A percentile compares a stretch with the other conserved stretches of the same genome.
phyloP scores from a whole-genome alignment of 2,888 invertebrate species.

The Cosmorhoe ocellata region DNA sequence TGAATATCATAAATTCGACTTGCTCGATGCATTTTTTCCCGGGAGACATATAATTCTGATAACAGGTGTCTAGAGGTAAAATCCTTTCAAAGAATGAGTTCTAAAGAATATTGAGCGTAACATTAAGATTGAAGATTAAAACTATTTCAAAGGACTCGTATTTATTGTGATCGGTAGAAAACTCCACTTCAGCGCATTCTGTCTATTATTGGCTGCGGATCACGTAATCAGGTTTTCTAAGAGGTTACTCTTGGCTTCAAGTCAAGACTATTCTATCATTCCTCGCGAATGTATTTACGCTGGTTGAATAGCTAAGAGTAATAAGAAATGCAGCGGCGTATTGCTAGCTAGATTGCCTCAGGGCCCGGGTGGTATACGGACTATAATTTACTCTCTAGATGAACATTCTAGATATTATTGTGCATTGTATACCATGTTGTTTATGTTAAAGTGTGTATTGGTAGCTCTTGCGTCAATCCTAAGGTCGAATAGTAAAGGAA shows the following conservation, averaged over 20 bases:
- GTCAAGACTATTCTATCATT: constrained; percentile 3
- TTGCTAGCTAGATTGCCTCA: constrained; percentile 39
- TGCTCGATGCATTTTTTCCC: too few relatives aligned
- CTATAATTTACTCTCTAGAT: constrained; percentile 7
- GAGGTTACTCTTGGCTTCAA: not conserved
- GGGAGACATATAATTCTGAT: too few relatives aligned
- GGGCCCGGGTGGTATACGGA: constrained; percentile 24
- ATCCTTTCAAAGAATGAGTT: not conserved
- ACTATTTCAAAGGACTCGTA: too few relatives aligned
- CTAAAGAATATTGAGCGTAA: not conserved
- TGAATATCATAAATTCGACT: too few relatives aligned
- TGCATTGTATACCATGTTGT: not conserved
- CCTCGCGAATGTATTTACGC: constrained; percentile 13
- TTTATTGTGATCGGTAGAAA: too few relatives aligned
- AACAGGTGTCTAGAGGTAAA: too few relatives aligned
- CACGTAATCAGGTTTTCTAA: not conserved
- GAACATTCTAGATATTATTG: not conserved
- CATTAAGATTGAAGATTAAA: not conserved
- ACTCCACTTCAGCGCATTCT: too few relatives aligned
- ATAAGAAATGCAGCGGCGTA: constrained; percentile 42
- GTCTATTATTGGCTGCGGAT: not conserved
- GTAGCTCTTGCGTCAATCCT: too few relatives aligned
- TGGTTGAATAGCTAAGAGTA: constrained; percentile 24
- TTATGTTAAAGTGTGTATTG: too few relatives aligned
- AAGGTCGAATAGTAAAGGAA: too few relatives aligned